Evolutionary conservation across 2,888 invertebrate species (phyloP), one percentile per base, ranked within the genome.

Genomic region (Hyposoter dolosus): DNA sequence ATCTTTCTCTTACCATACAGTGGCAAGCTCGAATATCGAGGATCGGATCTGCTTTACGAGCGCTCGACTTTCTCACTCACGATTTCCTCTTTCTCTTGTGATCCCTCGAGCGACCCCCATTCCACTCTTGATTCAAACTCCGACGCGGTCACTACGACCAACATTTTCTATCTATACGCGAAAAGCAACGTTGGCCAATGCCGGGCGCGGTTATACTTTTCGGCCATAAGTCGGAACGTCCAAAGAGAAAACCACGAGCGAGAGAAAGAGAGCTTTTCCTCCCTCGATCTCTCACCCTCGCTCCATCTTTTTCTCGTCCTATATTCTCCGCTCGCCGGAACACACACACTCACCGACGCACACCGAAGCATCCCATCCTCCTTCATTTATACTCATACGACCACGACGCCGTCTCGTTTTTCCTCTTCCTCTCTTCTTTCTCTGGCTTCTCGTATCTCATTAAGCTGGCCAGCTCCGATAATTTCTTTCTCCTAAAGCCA

Each of bases 381-480:
- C 68, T 84, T 60, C 80, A 69, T n/a, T 23, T n/a, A 47, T n/a
- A 17, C 65, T 50, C 47, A 72, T 80, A 76, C 72, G 76, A 68
- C 63, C 76, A 56, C 83, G 79, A 77, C 66, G 75, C 65, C 79
- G 79, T 71, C 68, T 74, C 79, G 69, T 32, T 65, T 53, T 83
- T 71, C 72, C 79, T 56, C 87, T 81, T 79, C 50, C 75, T 56
- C 78, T 85, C 74, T 84, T 88, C 71, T 69, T 82, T 66, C 65
- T 76, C 78, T 23, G 89, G 91, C 91, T 90, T 91, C 91, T 92
- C 91, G 91, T 92, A 91, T 92, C 91, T 92, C 91, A 92, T 91
- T 91, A 92, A 91, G 90, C 89, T 83, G 83, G 76, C 77, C 85
- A 83, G 85, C 86, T 84, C 71, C 84, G 85, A 87, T 85, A 83